Base-by-base conservation (phyloP, 2,888 invertebrate genomes). In the Drosophila neotestacea region DNA sequence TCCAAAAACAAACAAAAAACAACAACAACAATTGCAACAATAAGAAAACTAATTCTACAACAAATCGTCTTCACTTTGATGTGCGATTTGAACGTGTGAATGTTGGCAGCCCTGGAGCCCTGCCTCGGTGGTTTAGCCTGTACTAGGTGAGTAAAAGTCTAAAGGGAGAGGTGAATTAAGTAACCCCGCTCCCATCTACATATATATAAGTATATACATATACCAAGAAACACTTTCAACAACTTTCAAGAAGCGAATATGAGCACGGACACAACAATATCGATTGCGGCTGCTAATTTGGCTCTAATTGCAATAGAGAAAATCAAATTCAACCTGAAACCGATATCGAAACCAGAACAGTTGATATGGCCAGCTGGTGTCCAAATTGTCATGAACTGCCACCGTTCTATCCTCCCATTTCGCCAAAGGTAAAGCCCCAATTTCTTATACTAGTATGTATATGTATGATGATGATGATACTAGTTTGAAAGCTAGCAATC, bases 51-150 rank as follows among this genome's bases (percentile, higher is more conserved):
- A 72, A 54, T 39, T 41, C 52, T 39, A 27, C 38, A 73, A 76
- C 80, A 88, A 77, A 87, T 85, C 85, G 85, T 85, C 73, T 85
- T 73, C 84, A 85, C 69, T 75, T 85, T 81, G 70, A 90, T 91
- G 90, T 88, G 85, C 80, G 81, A 79, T 84, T 86, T 84, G 84
- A 90, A 83, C 83, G 91, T 91, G 92, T 92, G 92, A 92, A 92
- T 92, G 93, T 92, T 93, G 93, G 92, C 92, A 92, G 90, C 93
- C 91, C 93, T 93, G 92, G 92, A 93, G 92, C 85, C 88, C 83
- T 92, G 92, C 92, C 92, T 92, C 92, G 92, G 93, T 92, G 91
- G 91, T 91, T 91, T 92, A 92, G 92, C 91, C 92, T 92, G 92
- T 92, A 92, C 91, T 92, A 93, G 92, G 92, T 92, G 85, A 90